Evolutionary conservation across 2,113 vertebrate species (phyloP).

Genomic region (Triplophysa siluroides): DNA sequence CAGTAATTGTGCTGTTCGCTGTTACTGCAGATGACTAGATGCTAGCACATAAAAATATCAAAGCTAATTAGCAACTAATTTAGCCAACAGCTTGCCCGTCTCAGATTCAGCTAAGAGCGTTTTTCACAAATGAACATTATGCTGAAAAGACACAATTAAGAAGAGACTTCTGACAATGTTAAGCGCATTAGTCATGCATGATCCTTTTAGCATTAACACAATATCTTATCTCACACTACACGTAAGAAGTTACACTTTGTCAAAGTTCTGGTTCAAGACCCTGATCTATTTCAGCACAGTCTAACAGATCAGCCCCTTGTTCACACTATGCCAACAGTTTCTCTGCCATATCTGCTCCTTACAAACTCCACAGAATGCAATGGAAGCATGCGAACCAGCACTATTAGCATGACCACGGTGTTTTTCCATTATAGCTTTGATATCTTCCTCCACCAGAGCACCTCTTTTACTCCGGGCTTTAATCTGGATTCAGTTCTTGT

Average conservation of each 20-base stretch:
- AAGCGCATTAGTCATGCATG: background rate
- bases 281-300: slow-evolving; percentile 55
- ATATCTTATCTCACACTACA: background rate
- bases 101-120: slow-evolving; percentile 11
- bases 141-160: slow-evolving; percentile 22
- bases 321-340: slow-evolving; percentile 20
- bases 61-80: slow-evolving; percentile 2
- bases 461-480: slow-evolving; percentile 49
- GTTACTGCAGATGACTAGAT: background rate
- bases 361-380: background rate
- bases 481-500: slow-evolving; percentile 52
- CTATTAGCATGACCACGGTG: slow-evolving; percentile 37
- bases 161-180: background rate
- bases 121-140: slow-evolving; percentile 3
- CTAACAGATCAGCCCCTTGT: slow-evolving; percentile 41
- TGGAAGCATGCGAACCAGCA: slow-evolving; percentile 26
- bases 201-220: background rate
- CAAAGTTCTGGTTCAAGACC: slow-evolving; percentile 48
- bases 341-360: slow-evolving; percentile 24
- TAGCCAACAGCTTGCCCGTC: slow-evolving; percentile 17
- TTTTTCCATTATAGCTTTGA: slow-evolving; percentile 29
- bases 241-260: slow-evolving; percentile 33
- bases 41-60: slow-evolving; percentile 26
- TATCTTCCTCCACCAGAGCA: slow-evolving; percentile 54
- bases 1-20: slow-evolving; percentile 23